phyloP scores from a whole-genome alignment of 2,113 vertebrate species.

The Tachysurus vachellii region DNA sequence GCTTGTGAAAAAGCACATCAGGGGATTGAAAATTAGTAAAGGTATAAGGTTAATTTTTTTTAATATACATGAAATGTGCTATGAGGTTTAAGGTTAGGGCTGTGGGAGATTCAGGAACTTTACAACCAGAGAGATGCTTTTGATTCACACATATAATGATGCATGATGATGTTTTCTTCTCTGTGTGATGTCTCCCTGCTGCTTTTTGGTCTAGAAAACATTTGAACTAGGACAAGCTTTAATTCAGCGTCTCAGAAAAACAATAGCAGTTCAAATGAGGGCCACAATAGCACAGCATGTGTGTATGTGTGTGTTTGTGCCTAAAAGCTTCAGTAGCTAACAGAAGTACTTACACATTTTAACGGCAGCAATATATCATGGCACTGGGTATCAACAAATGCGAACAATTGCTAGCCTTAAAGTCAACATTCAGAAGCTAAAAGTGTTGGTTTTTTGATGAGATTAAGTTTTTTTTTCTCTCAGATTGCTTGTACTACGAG shows the following conservation, averaged over 20 bases:
- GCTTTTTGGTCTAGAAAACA: conserved; percentile 24
- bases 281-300: conserved; percentile 18
- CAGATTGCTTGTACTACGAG: no score
- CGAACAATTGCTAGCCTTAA: neutral
- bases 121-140: neutral
- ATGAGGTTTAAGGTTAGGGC: neutral
- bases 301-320: conserved; percentile 3
- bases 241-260: neutral
- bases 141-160: neutral
- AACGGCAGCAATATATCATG: neutral
- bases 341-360: neutral
- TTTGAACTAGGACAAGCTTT: conserved; percentile 1
- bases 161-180: neutral
- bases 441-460: neutral
- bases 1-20: neutral
- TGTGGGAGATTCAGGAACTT: neutral
- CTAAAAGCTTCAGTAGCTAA: neutral
- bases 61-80: neutral
- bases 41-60: neutral
- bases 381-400: neutral
- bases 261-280: conserved; percentile 12
- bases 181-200: neutral
- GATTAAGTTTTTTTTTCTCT: no score
- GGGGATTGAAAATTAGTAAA: neutral
- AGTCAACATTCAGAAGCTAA: neutral